Evolutionary conservation across 2,888 invertebrate genomes (phyloP).

Genomic region (Ecdyonurus torrentis): DNA sequence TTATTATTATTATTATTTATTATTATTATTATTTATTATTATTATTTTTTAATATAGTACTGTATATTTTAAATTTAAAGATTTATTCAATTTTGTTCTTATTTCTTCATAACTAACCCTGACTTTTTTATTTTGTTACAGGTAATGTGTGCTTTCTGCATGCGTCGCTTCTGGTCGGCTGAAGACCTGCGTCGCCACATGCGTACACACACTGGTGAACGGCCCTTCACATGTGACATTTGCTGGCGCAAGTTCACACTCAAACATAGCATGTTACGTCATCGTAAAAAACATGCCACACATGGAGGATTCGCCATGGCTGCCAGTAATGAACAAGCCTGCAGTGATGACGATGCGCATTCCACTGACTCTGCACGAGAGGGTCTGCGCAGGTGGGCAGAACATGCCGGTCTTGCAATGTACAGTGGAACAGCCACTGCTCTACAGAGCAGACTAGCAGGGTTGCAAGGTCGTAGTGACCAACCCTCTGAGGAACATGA

Average conservation of each 20-base stretch:
- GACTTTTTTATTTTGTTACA: slow-evolving; percentile 21
- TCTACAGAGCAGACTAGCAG: neutral
- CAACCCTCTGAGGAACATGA: slow-evolving; percentile 36
- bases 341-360: slow-evolving; percentile 9
- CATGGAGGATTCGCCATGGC: slow-evolving; percentile 24
- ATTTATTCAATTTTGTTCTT: no score
- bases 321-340: neutral
- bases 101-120: no score
- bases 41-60: no score
- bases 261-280: slow-evolving; percentile 88
- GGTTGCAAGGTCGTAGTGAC: slow-evolving; percentile 16
- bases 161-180: slow-evolving; percentile 88
- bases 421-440: neutral
- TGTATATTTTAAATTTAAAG: no score
- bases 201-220: slow-evolving; percentile 83
- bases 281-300: slow-evolving; percentile 72
- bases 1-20: no score
- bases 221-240: slow-evolving; percentile 82
- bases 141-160: slow-evolving; percentile 81
- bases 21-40: no score
- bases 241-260: slow-evolving; percentile 77
- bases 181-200: slow-evolving; percentile 87
- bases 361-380: slow-evolving; percentile 6
- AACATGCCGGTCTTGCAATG: neutral
- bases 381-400: neutral